Evolutionary conservation across 1,140 invertebrate species (phyloP).

Genomic region (Macrocentrus cingulum): DNA sequence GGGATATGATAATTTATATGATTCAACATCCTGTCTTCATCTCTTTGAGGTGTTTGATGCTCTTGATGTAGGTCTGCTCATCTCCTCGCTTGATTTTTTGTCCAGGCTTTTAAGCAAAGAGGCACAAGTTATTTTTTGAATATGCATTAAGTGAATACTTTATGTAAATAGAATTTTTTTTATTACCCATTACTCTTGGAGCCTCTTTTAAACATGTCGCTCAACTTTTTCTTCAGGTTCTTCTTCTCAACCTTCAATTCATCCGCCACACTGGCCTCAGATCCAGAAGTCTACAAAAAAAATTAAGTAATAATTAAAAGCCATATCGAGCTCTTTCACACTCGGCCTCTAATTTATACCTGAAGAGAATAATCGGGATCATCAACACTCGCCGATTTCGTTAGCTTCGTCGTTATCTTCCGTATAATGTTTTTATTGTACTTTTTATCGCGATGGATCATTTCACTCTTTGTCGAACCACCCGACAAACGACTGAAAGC

Average conservation of each 20-base stretch:
- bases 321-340: too few relatives aligned
- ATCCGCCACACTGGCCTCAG: conserved; percentile 73
- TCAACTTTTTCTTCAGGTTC: conserved; percentile 76
- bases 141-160: conserved; percentile 11
- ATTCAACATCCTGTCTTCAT: conserved; percentile 14
- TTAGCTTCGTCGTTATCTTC: conserved; percentile 77
- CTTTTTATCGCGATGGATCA: conserved; percentile 70
- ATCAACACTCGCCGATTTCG: conserved; percentile 82
- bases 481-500: conserved; percentile 70
- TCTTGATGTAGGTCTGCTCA: conserved; percentile 51
- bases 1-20: neutral
- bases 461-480: conserved; percentile 82
- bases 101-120: conserved; percentile 39
- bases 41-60: conserved; percentile 44
- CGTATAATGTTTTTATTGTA: conserved; percentile 81
- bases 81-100: conserved; percentile 45
- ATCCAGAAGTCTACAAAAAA: conserved; percentile 69
- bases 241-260: conserved; percentile 67
- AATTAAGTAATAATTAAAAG: conserved; percentile 17
- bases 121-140: conserved; percentile 15
- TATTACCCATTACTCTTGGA: conserved; percentile 70
- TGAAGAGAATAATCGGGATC: conserved; percentile 63
- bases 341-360: too few relatives aligned
- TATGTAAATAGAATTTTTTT: conserved; percentile 11
- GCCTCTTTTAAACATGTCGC: conserved; percentile 78